phyloP scores from a whole-genome alignment of 2,888 invertebrate genomes.

The Cenopis cana region DNA sequence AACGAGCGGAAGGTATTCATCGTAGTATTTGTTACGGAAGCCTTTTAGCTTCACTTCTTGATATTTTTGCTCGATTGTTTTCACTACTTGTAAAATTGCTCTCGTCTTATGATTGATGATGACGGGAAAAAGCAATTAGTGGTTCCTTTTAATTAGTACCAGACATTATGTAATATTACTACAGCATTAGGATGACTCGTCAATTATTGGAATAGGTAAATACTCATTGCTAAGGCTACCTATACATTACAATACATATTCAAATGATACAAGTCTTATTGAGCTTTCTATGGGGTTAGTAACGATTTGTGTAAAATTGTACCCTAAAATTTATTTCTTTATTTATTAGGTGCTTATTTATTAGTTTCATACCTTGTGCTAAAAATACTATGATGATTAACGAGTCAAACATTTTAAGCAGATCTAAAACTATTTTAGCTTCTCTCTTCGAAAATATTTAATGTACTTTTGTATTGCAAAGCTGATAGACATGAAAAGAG shows the following conservation, averaged over 20 bases:
- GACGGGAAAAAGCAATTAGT: slow-evolving; percentile 11
- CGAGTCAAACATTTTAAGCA: too few relatives aligned
- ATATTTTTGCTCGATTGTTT: slow-evolving; percentile 1
- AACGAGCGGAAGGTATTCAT: neutral
- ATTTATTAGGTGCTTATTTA: too few relatives aligned
- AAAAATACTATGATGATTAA: too few relatives aligned
- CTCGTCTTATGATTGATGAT: neutral
- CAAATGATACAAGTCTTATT: neutral
- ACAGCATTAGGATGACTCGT: neutral
- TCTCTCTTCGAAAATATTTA: neutral
- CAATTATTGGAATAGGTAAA: neutral
- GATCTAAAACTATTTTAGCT: neutral
- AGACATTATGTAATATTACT: neutral
- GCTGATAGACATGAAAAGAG: neutral
- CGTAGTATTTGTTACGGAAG: neutral
- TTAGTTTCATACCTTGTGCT: too few relatives aligned
- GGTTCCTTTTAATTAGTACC: neutral
- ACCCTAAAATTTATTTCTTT: too few relatives aligned
- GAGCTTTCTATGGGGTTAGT: too few relatives aligned
- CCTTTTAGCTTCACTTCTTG: neutral
- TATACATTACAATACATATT: neutral
- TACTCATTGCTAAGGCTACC: neutral
- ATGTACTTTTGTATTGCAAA: neutral
- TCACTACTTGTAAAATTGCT: neutral
- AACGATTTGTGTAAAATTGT: too few relatives aligned